Conservation (phyloP, 2,113 vertebrate species). For the Pagrus major region DNA sequence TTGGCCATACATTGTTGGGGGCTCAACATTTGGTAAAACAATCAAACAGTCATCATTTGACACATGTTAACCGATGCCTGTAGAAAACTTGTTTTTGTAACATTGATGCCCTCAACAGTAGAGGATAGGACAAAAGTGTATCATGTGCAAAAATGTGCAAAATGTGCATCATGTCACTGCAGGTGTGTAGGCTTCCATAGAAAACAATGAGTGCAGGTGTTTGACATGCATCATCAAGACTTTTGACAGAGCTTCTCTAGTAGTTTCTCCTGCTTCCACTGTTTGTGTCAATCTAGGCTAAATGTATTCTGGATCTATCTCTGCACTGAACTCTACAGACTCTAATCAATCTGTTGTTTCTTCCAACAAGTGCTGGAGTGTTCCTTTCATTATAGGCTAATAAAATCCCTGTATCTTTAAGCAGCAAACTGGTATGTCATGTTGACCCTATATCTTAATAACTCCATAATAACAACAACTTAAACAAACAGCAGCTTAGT, state of each 20-base stretch:
- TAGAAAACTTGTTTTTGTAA: neutral
- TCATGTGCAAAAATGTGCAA: neutral
- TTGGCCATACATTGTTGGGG: neutral
- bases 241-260: neutral
- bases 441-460: too few species aligned
- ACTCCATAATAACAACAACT: neutral
- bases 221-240: neutral
- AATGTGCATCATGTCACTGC: neutral
- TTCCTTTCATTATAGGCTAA: neutral
- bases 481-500: neutral
- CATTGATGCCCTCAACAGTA: neutral
- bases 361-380: slow-evolving; percentile 9
- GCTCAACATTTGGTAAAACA: neutral
- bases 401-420: neutral
- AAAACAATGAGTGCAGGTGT: neutral
- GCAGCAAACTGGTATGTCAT: neutral
- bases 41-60: neutral
- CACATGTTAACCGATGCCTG: neutral
- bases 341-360: neutral
- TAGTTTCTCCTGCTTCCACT: neutral
- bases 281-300: neutral
- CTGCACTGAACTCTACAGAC: neutral
- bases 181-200: neutral
- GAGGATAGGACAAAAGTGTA: neutral
- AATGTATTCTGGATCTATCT: neutral